Evolutionary conservation across 2,113 vertebrate species (phyloP).

Genomic region (Ceyx margarethae): DNA sequence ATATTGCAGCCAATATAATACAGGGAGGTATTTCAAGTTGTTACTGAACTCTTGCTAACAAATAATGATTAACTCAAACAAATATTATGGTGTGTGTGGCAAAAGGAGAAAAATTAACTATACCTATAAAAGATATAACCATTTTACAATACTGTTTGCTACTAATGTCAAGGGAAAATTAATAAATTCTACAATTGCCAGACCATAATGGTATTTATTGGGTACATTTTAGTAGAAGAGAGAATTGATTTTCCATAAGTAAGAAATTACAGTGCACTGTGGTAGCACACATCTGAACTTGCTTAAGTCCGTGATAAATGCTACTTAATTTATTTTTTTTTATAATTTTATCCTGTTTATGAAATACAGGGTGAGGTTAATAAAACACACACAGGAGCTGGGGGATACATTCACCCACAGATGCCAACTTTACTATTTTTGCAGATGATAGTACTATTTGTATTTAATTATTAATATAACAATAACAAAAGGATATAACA

Average conservation of each 20-base stretch:
- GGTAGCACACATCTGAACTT: neutral
- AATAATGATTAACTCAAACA: neutral
- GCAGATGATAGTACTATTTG: neutral
- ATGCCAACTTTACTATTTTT: neutral
- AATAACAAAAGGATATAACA: neutral
- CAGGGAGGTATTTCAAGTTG: neutral
- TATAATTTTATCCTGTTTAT: neutral
- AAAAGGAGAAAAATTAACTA: neutral
- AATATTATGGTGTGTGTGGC: neutral
- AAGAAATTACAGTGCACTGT: neutral
- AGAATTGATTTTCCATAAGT: neutral
- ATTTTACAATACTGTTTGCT: neutral
- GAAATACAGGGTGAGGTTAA: neutral
- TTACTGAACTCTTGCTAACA: neutral
- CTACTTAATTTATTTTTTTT: neutral
- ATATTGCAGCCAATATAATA: neutral
- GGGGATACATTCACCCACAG: neutral
- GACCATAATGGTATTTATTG: neutral
- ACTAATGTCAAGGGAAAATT: slow-evolving; percentile 9
- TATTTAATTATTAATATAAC: neutral
- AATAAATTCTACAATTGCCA: neutral
- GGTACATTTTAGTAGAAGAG: neutral
- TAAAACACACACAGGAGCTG: neutral
- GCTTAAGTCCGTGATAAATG: neutral
- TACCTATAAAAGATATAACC: neutral